Percentiles rank a stretch among this genome's conserved stretches.
Conservation (phyloP, 2,113 vertebrate genomes). For the Ceratotherium simum region DNA sequence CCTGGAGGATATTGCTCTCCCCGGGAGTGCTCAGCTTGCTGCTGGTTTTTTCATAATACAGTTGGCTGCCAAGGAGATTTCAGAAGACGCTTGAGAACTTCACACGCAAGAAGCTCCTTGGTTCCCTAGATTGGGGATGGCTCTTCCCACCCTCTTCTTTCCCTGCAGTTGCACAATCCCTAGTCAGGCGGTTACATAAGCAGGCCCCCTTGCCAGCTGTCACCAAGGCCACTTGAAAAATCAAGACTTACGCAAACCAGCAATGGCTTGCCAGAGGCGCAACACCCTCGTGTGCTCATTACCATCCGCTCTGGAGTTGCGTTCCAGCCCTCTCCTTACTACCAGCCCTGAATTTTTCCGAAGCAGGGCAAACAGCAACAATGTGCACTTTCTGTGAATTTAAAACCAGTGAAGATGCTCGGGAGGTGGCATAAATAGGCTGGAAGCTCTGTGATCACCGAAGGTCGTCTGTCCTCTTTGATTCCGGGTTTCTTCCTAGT, state of each 20-base stretch:
- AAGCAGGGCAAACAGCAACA: background rate
- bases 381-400: background rate
- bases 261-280: background rate
- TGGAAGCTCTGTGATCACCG: background rate
- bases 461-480: background rate
- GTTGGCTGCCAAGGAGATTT: background rate
- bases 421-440: background rate
- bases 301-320: background rate
- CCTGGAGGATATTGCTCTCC: background rate
- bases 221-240: constrained; percentile 59
- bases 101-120: background rate
- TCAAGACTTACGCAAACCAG: background rate
- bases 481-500: background rate
- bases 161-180: background rate
- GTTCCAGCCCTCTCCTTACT: background rate
- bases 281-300: fast-evolving
- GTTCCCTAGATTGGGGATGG: background rate
- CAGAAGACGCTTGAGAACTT: background rate
- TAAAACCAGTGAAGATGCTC: background rate
- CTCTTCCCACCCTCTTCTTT: background rate
- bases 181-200: background rate
- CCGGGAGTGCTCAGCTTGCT: fast-evolving
- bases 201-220: constrained; percentile 3
- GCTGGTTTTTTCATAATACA: background rate
- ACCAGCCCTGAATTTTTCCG: background rate